phyloP scores from a whole-genome alignment of 2,113 vertebrate genomes.

The Delphinus delphis region DNA sequence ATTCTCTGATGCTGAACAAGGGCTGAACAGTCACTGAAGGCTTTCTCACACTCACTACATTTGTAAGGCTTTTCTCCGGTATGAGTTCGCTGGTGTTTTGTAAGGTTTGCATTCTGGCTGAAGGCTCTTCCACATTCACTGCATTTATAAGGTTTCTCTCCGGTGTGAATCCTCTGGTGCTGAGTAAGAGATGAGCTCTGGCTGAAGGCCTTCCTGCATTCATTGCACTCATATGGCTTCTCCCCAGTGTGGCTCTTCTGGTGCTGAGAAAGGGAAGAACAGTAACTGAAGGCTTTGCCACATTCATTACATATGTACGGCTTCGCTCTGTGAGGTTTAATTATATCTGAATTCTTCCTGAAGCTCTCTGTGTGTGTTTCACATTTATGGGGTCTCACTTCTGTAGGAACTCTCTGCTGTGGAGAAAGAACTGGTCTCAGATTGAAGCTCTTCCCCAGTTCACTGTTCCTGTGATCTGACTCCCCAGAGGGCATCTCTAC shows the following conservation, averaged over 20 bases:
- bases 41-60: slow-evolving; percentile 40
- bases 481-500: neutral
- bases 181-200: slow-evolving; percentile 49
- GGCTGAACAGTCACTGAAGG: slow-evolving; percentile 55
- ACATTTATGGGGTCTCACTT: neutral
- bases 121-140: slow-evolving; percentile 46
- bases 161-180: slow-evolving; percentile 47
- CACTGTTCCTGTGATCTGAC: neutral
- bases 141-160: slow-evolving; percentile 57
- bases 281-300: slow-evolving; percentile 62
- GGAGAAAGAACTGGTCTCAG: slow-evolving; percentile 44
- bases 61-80: slow-evolving; percentile 62
- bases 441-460: slow-evolving; percentile 34
- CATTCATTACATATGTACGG: neutral
- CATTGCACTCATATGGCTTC: slow-evolving; percentile 55
- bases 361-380: neutral
- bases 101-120: slow-evolving; percentile 62
- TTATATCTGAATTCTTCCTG: neutral
- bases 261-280: slow-evolving; percentile 59
- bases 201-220: slow-evolving; percentile 56
- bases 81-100: slow-evolving; percentile 60
- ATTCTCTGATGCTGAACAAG: slow-evolving; percentile 53
- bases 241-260: slow-evolving; percentile 63
- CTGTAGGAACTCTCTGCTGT: neutral
- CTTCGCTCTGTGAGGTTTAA: neutral